phyloP scores from a whole-genome alignment of 2,888 invertebrate species.

The Atherix ibis region DNA sequence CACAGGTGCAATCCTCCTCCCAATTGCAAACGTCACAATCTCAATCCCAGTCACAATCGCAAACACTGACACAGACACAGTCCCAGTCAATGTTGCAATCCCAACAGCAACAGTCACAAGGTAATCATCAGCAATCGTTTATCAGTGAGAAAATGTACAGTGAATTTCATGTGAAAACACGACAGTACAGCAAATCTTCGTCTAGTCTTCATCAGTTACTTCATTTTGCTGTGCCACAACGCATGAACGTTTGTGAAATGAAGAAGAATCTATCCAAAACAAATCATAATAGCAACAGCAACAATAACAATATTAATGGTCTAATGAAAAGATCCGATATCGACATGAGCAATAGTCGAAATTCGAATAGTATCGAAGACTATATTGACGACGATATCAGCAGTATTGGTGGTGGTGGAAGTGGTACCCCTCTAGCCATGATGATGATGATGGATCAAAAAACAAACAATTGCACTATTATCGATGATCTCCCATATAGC shows the following conservation, averaged over 20 bases:
- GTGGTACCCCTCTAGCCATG: background rate
- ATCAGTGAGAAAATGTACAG: conserved; percentile 54
- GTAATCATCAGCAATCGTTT: conserved; percentile 40
- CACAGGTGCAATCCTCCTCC: too few relatives aligned
- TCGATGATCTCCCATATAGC: conserved; percentile 51
- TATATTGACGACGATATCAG: conserved; percentile 2
- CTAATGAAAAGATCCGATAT: background rate
- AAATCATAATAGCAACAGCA: background rate
- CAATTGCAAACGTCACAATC: too few relatives aligned
- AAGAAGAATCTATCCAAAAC: conserved; percentile 22
- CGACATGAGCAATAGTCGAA: background rate
- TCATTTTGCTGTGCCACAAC: conserved; percentile 29
- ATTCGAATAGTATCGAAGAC: conserved; percentile 1
- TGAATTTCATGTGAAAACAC: conserved; percentile 56
- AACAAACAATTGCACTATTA: too few relatives aligned
- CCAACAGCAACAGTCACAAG: background rate
- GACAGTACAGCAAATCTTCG: conserved; percentile 46
- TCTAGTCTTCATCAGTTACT: conserved; percentile 37
- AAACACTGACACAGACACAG: background rate
- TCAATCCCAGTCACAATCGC: too few relatives aligned
- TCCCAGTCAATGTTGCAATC: conserved; percentile 1
- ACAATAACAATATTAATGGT: conserved; percentile 8
- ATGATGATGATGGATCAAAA: too few relatives aligned
- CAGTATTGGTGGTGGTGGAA: background rate
- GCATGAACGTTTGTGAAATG: conserved; percentile 40